A percentile compares a stretch with the other conserved stretches of the same genome.
Evolutionary conservation across 1,140 invertebrate species (phyloP).

Genomic region (Ceratitis capitata): DNA sequence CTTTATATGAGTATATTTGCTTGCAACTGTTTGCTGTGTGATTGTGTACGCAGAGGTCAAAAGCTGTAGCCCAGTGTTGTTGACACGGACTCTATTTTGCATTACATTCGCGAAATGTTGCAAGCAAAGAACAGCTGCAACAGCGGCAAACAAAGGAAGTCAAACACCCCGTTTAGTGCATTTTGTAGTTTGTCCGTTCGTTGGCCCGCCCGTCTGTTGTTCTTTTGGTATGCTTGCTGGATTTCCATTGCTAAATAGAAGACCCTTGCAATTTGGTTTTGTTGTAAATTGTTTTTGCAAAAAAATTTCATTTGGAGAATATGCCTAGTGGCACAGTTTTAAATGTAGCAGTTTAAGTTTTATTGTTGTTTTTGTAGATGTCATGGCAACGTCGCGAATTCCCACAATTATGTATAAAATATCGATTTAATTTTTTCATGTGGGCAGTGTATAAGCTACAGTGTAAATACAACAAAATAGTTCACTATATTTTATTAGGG

Average conservation of each 20-base stretch:
- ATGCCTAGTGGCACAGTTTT: conserved; percentile 35
- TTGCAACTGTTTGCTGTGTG: background rate
- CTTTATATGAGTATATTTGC: background rate
- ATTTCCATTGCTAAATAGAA: background rate
- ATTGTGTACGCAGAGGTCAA: background rate
- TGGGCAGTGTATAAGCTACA: no score
- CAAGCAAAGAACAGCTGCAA: conserved; percentile 32
- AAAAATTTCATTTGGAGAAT: conserved; percentile 16
- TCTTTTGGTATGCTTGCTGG: background rate
- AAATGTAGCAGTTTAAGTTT: background rate
- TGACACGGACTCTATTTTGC: background rate
- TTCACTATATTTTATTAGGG: no score
- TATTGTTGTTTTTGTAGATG: background rate
- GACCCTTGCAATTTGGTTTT: no score
- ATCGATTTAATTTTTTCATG: background rate
- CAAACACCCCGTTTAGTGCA: background rate
- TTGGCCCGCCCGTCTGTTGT: background rate
- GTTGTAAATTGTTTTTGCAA: background rate
- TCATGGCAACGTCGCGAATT: background rate
- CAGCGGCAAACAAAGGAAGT: conserved; percentile 29
- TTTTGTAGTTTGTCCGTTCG: background rate
- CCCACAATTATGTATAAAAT: background rate
- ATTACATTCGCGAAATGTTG: conserved; percentile 1
- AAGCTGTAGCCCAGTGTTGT: background rate
- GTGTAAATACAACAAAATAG: no score